Base-by-base conservation (phyloP, 2,888 invertebrate species). In the Lasiommata megera region DNA sequence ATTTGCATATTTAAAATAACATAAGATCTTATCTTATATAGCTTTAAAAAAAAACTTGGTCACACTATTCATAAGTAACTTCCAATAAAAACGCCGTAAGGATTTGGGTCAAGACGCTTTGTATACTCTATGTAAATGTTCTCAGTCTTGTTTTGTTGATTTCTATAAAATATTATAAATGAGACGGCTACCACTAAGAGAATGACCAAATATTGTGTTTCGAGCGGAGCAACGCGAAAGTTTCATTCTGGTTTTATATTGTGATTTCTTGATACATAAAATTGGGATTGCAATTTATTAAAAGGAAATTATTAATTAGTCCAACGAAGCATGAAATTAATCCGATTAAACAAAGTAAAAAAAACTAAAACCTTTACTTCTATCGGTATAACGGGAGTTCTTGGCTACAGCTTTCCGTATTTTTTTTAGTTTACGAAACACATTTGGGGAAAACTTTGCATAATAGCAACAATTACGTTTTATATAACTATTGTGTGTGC, bases 141-240 rank as follows among this genome's bases (percentile, higher is more conserved):
- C 79, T 76, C 84, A 72, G 77, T 76, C 84, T 77, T 82, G 84
- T 89, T 86, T 89, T 88, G 90, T 89, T 90, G 90, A 89, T 89
- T 90, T 89, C 90, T 89, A 85, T 88, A 88, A 90, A 89, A 88
- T 89, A 86, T 89, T 88, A 88, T 89, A 87, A 89, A 88, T 82
- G 88, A 82, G 87, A 88, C 79, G 83, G 90, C 90, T 90, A 89
- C 89, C 84, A 89, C 87, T 86, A 86, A 84, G 80, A 77, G 75
- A 88, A 86, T 88, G 86, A 88, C 88, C 89, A 88, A 89, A 89
- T 85, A 87, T 86, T 82, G 78, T 83, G 74, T 73, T 71, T 71
- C 58, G 17, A 50, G 77, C 68, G 76, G 61, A 64, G 79, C 29
- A 12, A 60, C 41, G 66, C 65, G 77, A 74, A 84, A 87, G 71